A percentile compares a stretch with the other conserved stretches of the same genome.
Conservation (phyloP, 2,888 invertebrate species). For the Thera britannica region DNA sequence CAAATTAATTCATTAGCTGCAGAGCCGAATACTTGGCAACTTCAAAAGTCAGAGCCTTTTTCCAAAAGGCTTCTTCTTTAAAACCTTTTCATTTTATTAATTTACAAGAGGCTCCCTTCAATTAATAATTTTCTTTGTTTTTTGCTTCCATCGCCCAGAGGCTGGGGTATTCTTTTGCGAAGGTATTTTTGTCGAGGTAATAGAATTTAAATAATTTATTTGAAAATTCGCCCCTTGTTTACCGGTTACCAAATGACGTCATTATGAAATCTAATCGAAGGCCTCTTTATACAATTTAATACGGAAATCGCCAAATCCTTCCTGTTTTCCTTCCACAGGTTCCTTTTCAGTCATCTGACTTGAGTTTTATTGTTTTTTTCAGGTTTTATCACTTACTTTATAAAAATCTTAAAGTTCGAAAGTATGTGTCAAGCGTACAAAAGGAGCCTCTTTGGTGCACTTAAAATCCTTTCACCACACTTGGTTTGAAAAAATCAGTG, state of each 20-base stretch:
- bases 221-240: conserved; percentile 18
- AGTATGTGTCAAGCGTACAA: too few relatives aligned
- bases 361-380: too few relatives aligned
- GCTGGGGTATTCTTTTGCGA: conserved; percentile 25
- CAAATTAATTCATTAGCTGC: conserved; percentile 29
- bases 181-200: conserved; percentile 29
- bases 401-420: too few relatives aligned
- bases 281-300: not conserved
- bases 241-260: conserved; percentile 13
- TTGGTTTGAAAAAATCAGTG: too few relatives aligned
- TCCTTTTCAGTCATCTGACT: too few relatives aligned
- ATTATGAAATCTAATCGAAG: conserved; percentile 1
- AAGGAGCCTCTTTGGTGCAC: too few relatives aligned
- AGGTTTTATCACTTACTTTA: too few relatives aligned
- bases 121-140: conserved; percentile 46
- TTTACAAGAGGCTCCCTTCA: conserved; percentile 42
- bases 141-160: conserved; percentile 39
- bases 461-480: too few relatives aligned
- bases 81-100: conserved; percentile 45
- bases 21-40: conserved; percentile 26
- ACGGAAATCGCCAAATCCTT: not conserved
- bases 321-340: not conserved
- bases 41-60: conserved; percentile 37
- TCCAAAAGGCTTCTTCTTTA: conserved; percentile 36
- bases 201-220: conserved; percentile 23